Evolutionary conservation across 2,113 vertebrate genomes (phyloP), one percentile per base, ranked within the genome.

Genomic region (Thamnaconus septentrionalis): DNA sequence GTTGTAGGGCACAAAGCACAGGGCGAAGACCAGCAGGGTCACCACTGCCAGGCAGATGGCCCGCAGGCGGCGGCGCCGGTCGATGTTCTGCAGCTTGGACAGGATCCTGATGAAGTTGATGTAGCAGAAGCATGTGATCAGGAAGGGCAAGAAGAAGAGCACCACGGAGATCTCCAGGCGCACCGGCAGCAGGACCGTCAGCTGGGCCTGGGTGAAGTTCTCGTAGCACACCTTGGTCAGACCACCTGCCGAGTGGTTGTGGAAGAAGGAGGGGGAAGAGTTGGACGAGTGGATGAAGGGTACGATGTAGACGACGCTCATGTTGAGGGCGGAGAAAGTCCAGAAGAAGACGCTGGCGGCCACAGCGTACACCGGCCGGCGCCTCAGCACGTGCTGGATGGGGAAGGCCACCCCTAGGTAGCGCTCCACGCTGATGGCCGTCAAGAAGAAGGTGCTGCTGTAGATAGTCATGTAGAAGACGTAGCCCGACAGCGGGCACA

Each of bases 381-480:
- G 89, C 59, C 85, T 84, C 11, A 93, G 66, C n/a, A 90, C 88
- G 84, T 94, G 93, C 52, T 80, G 87, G 80, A 95, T 93, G 0
- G 96, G 94, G 65, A 90, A 95, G 0, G 93, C 94, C 48, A 95
- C 95, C 0, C 94, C 93, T 5, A 96, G 86, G 61, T 95, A 97
- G 40, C 95, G 92, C 71, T 96, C 94, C 0, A 96, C 82, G n/a
- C 95, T 95, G 52, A 97, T 88, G 0, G 92, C 94, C 0, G 92
- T 94, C 70, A 96, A 86, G 63, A 94, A 94, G 76, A 94, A 92
- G 5, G 90, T 92, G 88, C 94, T 97, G 83, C 92, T 92, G 81
- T 97, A 97, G 85, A 96, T 94, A 84, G 93, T 94, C 87, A 94
- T 93, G 87, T 92, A 96, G 87, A 95, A 96, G 77, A 92, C 60